Evolutionary conservation across 2,113 vertebrate genomes (phyloP), one percentile per base, ranked within the genome.

Genomic region (Rhodinocichla rosea): DNA sequence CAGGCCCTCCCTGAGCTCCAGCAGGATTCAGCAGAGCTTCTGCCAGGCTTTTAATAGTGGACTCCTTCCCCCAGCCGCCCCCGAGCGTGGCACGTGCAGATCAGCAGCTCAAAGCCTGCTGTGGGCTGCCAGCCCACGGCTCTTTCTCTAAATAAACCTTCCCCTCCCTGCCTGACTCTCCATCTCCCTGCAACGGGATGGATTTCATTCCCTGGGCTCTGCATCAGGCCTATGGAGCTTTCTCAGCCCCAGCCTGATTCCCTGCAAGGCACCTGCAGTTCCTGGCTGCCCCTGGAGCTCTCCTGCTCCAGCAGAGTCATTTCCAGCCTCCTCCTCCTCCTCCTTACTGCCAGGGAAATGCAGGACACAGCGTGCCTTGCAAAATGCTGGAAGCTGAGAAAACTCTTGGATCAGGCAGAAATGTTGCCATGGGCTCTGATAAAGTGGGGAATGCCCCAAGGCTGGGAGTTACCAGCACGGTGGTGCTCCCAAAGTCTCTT

Each of bases 121-220:
- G 96, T 97, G 96, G 96, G 96, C 96, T 95, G 96, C 21, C 96
- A 95, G 92, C 96, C 96, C 96, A 97, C 96, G 89, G 83, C 4
- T 90, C 27, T 71, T 95, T 92, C 96, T 92, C 96, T 94, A 96
- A 97, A 97, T 97, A 97, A 97, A 92, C 86, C 89, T 92, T 94
- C 64, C 86, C 95, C 80, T 94, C 79, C 59, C 73, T 83, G 83
- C 6, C 94, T 96, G 83, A 70, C 76, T 96, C 60, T 87, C 91
- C 86, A 52, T 27, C 80, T 94, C 89, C 75, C 83, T 56, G 92
- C 91, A 89, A 39, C 0, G 24, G 80, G 80, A 83, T 81, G 86
- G 83, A 21, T 94, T 90, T 86, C 10, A 18, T 92, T 78, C 30
- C 89, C 32, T 2, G 83, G 69, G 79, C 28, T 95, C 14, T 50